These are phyloP conservation scores for Herpailurus yagouaroundi DNA, from an alignment of 2,113 vertebrate species.

Conservation along the genomic window DNA sequence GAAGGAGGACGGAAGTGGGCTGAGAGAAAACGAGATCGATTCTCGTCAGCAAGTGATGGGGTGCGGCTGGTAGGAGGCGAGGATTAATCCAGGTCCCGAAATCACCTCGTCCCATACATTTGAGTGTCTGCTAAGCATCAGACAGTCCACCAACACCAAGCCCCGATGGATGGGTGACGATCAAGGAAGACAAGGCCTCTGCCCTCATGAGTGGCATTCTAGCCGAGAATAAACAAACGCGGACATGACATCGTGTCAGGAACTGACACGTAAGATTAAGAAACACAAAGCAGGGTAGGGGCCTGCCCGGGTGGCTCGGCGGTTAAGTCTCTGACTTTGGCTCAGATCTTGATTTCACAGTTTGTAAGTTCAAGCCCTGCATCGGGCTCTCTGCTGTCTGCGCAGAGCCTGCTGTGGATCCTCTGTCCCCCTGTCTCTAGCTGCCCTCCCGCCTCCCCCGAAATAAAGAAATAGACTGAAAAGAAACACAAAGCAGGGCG, in stretches of 20 bases:
- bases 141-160: not conserved
- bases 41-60: not conserved
- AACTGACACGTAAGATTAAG: not conserved
- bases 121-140: not conserved
- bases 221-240: not conserved
- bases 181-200: not conserved
- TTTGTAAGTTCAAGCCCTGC: too few species aligned
- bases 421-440: too few species aligned
- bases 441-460: too few species aligned
- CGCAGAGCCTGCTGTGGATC: too few species aligned
- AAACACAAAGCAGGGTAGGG: not conserved
- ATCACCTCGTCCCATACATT: rapidly evolving
- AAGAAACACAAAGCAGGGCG: not conserved
- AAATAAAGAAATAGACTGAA: too few species aligned
- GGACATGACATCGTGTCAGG: too few species aligned
- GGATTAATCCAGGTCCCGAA: not conserved
- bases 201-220: not conserved
- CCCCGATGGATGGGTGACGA: not conserved
- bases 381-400: too few species aligned
- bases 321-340: too few species aligned
- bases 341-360: too few species aligned
- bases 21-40: not conserved
- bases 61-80: not conserved
- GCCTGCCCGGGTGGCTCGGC: too few species aligned
- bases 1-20: not conserved